Evolutionary conservation across 1,140 invertebrate species (phyloP).

Genomic region (Archegozetes longisetosus): DNA sequence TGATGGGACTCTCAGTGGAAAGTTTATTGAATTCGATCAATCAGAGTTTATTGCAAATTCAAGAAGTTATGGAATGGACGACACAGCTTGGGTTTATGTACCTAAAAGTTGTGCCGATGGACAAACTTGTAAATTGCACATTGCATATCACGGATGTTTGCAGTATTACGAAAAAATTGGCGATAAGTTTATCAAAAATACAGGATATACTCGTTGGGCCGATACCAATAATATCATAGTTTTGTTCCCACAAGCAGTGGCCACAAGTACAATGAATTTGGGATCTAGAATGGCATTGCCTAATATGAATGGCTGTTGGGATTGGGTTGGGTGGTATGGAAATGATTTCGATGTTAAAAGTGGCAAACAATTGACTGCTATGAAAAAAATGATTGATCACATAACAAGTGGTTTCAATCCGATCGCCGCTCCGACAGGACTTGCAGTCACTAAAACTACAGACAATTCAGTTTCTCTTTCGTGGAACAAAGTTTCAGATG

Average conservation of each 20-base stretch:
- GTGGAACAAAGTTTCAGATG: too few species aligned
- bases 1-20: background rate
- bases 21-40: background rate
- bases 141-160: slow-evolving; percentile 3
- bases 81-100: background rate
- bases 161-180: background rate
- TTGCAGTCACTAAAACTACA: too few species aligned
- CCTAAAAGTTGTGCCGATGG: background rate
- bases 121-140: background rate
- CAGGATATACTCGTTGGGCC: background rate
- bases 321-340: slow-evolving; percentile 2
- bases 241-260: background rate
- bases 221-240: background rate
- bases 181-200: background rate
- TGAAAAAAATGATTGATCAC: background rate
- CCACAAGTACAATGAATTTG: background rate
- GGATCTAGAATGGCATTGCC: background rate
- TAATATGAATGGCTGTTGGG: slow-evolving; percentile 2
- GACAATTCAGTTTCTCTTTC: too few species aligned
- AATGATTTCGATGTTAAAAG: background rate
- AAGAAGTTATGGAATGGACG: background rate
- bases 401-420: too few species aligned
- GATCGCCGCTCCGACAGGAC: too few species aligned
- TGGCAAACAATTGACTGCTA: background rate
- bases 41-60: background rate